A percentile compares a stretch with the other conserved stretches of the same genome.
Evolutionary conservation across 2,113 vertebrate species (phyloP).

Genomic region (Balaeniceps rex): DNA sequence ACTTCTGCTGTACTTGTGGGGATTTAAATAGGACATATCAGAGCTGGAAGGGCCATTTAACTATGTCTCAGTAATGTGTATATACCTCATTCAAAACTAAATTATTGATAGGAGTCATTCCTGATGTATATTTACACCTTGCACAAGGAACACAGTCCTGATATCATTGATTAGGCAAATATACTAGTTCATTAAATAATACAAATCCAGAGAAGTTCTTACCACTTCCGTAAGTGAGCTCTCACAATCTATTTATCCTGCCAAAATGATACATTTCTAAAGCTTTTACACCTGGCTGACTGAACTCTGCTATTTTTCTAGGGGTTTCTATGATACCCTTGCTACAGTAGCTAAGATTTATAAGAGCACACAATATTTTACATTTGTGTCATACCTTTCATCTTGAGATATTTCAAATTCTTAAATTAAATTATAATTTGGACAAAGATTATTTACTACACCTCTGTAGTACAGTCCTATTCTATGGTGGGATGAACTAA

Average conservation of each 20-base stretch:
- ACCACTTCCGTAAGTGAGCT: not conserved
- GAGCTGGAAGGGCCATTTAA: not conserved
- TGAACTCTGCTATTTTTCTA: not conserved
- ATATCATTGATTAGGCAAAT: not conserved
- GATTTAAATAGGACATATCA: not conserved
- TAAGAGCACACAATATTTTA: not conserved
- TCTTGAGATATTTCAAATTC: not conserved
- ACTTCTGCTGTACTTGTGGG: not conserved
- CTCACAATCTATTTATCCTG: not conserved
- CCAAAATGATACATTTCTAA: not conserved
- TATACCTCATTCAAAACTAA: too few relatives aligned
- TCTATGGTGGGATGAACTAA: not conserved
- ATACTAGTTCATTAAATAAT: not conserved
- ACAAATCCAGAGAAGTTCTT: not conserved
- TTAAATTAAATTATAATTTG: not conserved
- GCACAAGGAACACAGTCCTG: not conserved
- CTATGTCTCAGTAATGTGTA: fast-evolving
- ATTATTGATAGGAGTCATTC: not conserved
- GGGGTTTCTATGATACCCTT: not conserved
- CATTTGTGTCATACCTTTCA: not conserved
- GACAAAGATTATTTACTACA: not conserved
- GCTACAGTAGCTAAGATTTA: not conserved
- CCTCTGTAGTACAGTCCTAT: not conserved
- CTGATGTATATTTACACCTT: not conserved
- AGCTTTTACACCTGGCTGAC: not conserved